These are phyloP conservation scores for Calephelis nemesis DNA, from an alignment of 1,140 invertebrate species.

Conservation along the genomic window DNA sequence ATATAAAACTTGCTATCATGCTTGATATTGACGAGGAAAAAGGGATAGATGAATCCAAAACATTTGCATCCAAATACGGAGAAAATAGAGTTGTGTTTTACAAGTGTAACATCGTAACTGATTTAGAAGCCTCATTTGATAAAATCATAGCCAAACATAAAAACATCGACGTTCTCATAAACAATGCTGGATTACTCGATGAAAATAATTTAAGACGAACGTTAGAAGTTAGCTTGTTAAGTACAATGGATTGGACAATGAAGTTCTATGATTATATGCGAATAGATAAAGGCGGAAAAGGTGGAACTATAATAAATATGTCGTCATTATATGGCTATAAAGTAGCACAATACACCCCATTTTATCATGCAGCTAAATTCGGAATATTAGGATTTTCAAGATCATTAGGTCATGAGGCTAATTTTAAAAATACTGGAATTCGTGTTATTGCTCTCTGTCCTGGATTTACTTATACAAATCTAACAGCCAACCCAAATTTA, in stretches of 20 bases:
- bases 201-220: constrained; percentile 72
- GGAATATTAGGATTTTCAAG: constrained; percentile 79
- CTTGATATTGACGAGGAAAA: constrained; percentile 58
- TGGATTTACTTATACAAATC: constrained; percentile 71
- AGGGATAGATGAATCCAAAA: constrained; percentile 52
- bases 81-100: constrained; percentile 66
- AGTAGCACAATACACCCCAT: constrained; percentile 80
- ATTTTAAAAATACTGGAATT: constrained; percentile 78
- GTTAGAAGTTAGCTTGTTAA: constrained; percentile 52
- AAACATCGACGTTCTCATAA: constrained; percentile 81
- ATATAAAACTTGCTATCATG: constrained; percentile 47
- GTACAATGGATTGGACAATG: constrained; percentile 54
- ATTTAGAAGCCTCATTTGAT: constrained; percentile 65
- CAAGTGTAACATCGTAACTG: constrained; percentile 74
- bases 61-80: constrained; percentile 71
- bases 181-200: constrained; percentile 81
- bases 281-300: constrained; percentile 80
- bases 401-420: constrained; percentile 75
- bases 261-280: constrained; percentile 77
- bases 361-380: constrained; percentile 85
- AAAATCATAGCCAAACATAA: constrained; percentile 63
- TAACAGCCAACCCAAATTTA: constrained; percentile 47
- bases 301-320: constrained; percentile 83
- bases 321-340: constrained; percentile 81
- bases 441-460: constrained; percentile 79